These are phyloP conservation scores for Danio choprae DNA, from an alignment of 2,797 vertebrate species.

Conservation along the genomic window DNA sequence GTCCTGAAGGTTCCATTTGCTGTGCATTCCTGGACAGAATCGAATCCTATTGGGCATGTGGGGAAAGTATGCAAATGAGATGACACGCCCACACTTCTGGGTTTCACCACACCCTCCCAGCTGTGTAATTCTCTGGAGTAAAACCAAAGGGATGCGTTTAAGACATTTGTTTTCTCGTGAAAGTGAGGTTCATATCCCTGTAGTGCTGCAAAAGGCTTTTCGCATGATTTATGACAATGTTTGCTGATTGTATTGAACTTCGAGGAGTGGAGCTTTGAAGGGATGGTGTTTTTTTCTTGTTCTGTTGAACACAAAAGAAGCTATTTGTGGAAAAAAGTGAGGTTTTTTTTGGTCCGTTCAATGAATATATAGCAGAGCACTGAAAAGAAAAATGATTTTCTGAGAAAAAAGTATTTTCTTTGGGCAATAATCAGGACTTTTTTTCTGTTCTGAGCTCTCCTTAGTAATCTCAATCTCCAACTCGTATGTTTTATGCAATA, in stretches of 20 bases:
- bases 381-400: neutral
- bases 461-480: too few species aligned
- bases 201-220: neutral
- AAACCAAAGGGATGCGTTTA: conserved; percentile 1
- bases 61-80: conserved; percentile 27
- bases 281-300: neutral
- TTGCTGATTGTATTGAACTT: neutral
- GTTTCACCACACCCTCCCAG: neutral
- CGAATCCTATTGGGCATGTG: conserved; percentile 5
- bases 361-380: neutral
- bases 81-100: conserved; percentile 30
- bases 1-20: conserved; percentile 15
- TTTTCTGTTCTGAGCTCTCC: neutral
- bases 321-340: neutral
- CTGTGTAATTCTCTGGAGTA: neutral
- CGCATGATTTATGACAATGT: neutral
- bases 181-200: neutral
- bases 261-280: neutral
- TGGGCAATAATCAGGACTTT: neutral
- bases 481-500: too few species aligned
- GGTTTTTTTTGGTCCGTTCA: neutral
- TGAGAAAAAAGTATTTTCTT: neutral
- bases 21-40: neutral
- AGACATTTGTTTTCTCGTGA: neutral
- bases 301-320: neutral